Evolutionary conservation across 2,797 vertebrate genomes (phyloP), one percentile per base, ranked within the genome.

Genomic region (Brachyrhaphis roseni): DNA sequence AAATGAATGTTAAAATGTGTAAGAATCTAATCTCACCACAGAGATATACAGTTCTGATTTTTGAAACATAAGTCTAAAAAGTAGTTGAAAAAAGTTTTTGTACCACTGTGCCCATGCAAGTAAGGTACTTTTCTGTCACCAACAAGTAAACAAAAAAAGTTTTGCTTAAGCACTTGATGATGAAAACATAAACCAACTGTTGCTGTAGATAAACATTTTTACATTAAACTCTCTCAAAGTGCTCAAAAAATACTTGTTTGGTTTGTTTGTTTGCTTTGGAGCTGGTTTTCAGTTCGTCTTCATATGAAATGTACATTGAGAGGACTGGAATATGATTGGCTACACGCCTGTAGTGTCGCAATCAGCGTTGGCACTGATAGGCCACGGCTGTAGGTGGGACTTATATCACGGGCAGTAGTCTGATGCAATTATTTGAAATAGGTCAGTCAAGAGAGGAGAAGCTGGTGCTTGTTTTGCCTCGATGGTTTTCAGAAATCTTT

Each of bases 361-460:
- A 53, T 26, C 51, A 53, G 23, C 51, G 3, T 53, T 53, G 51
- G 23, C 51, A 53, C 51, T 26, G 51, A 53, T 53, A 53, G 51
- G 49, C 49, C 49, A 51, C 49, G 49, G 23, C 51, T 53, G 51
- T 53, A 53, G 51, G 23, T 26, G 23, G 51, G 51, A 10, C 51
- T 53, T 53, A 4, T 11, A 53, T 53, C 51, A 26, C 51, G 2
- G 23, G 26, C 1, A 23, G 51, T 8, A 53, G 51, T 53, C 51
- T 53, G 51, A 53, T 53, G 51, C 51, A 53, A 53, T 53, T 53
- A 53, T 53, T 53, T 53, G 51, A 62, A 34, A 59, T 62, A 62
- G 57, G 28, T 34, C 57, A 34, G 57, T 16, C 57, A n/a, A 62
- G 28, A 62, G 57, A 62, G 10, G 57, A 62, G 13, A 62, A 15